A percentile compares a stretch with the other conserved stretches of the same genome.
These are phyloP conservation scores for Zoanthus gigantus DNA, from an alignment of 92 coral and sea anemone genomes.

Conservation along the genomic window DNA sequence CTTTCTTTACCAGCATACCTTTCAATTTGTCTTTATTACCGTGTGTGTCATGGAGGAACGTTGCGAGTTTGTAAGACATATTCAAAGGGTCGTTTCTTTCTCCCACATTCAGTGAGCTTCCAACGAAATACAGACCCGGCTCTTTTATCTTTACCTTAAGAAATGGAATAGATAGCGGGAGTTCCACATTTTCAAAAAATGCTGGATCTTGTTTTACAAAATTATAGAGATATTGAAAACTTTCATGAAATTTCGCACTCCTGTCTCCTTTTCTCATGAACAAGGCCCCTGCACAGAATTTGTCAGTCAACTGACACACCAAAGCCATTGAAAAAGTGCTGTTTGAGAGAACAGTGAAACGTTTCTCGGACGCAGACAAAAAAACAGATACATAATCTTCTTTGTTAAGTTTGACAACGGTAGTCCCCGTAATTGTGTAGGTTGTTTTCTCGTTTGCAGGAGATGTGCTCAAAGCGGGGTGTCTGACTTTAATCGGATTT, in stretches of 20 bases:
- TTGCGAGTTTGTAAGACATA: not conserved
- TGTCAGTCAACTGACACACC: constrained; percentile 15
- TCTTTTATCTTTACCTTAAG: not conserved
- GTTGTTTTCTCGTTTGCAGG: not conserved
- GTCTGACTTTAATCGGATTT: constrained; percentile 12
- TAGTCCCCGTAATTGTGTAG: constrained; percentile 21
- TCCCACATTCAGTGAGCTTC: constrained; percentile 16
- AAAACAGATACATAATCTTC: constrained; percentile 28
- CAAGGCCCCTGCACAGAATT: constrained; percentile 26
- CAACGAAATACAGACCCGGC: constrained; percentile 11
- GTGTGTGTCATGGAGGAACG: not conserved
- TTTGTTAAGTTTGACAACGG: constrained; percentile 18
- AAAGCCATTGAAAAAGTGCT: constrained; percentile 14
- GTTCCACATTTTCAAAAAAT: constrained; percentile 9
- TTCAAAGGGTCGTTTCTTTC: not conserved
- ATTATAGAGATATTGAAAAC: not conserved
- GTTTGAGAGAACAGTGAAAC: not conserved
- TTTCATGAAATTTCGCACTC: not conserved
- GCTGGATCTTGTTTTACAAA: not conserved
- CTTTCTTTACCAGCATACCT: not conserved
- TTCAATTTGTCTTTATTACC: not conserved
- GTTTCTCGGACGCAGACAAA: not conserved
- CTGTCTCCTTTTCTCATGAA: not conserved
- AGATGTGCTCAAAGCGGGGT: not conserved
- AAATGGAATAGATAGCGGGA: not conserved